Conservation (phyloP, 2,113 vertebrate species). For the Chaetorhynchus papuensis region DNA sequence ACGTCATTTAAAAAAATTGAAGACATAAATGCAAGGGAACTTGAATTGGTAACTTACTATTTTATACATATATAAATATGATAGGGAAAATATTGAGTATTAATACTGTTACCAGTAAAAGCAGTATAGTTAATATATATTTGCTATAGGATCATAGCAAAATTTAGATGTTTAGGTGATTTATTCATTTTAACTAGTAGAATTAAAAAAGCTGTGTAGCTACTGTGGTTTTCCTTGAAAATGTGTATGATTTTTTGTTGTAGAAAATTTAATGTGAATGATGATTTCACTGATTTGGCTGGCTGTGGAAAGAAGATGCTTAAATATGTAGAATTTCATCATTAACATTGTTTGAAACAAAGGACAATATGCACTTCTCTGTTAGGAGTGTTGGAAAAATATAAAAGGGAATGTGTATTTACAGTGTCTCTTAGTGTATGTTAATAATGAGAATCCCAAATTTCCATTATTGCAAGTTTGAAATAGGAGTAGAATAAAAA, state of each 20-base stretch:
- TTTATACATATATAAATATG: neutral
- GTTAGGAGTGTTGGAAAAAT: neutral
- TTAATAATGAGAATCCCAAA: neutral
- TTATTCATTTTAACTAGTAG: neutral
- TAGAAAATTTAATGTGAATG: neutral
- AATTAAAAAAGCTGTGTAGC: neutral
- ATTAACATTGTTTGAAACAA: neutral
- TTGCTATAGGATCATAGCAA: neutral
- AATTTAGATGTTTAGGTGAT: neutral
- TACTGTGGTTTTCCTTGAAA: neutral
- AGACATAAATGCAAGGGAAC: constrained; percentile 85
- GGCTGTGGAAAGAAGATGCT: neutral
- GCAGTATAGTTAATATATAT: neutral
- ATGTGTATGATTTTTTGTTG: neutral
- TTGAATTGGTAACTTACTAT: constrained; percentile 85
- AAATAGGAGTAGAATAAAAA: neutral
- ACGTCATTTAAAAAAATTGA: constrained; percentile 95
- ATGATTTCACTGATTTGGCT: neutral
- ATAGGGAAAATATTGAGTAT: neutral
- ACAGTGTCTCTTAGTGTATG: neutral
- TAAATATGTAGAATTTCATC: neutral
- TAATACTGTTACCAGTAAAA: neutral
- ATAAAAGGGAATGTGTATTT: neutral
- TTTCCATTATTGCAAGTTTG: neutral
- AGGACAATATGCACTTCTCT: neutral